Percentiles rank a stretch among this genome's conserved stretches.
Conservation (phyloP, 2,888 invertebrate species). For the Cantharis flavilabris region DNA sequence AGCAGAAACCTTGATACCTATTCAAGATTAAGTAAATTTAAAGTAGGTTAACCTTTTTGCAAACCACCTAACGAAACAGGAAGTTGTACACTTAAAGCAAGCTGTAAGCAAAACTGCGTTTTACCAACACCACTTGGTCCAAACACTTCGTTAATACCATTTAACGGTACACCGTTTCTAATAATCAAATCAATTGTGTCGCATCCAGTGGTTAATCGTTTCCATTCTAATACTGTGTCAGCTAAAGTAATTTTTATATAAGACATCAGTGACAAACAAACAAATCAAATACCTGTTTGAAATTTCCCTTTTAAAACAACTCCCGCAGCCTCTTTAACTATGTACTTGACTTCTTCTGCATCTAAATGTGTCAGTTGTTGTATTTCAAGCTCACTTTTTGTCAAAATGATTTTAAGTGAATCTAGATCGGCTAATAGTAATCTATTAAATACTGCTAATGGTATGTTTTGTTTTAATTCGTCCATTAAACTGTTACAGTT, state of each 20-base stretch:
- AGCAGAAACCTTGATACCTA: not conserved
- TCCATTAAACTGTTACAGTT: not conserved
- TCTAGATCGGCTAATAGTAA: constrained; percentile 47
- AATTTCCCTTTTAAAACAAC: constrained; percentile 35
- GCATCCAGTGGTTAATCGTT: constrained; percentile 62
- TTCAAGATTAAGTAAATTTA: constrained; percentile 3
- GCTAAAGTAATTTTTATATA: constrained; percentile 30
- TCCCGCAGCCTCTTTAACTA: constrained; percentile 51
- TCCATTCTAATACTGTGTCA: constrained; percentile 36
- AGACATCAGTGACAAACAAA: not conserved
- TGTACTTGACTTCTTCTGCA: constrained; percentile 48
- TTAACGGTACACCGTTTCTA: constrained; percentile 69
- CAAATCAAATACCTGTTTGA: constrained; percentile 23
- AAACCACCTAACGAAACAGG: constrained; percentile 60
- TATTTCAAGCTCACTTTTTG: constrained; percentile 53
- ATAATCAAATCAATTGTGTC: constrained; percentile 62
- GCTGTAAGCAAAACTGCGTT: constrained; percentile 78
- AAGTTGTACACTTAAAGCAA: constrained; percentile 68
- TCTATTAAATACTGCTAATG: not conserved
- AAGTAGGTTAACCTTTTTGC: constrained; percentile 51
- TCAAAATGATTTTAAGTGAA: constrained; percentile 52
- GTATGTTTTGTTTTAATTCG: not conserved
- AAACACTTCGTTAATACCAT: constrained; percentile 76
- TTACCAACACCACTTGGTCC: constrained; percentile 84
- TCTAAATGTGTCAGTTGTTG: constrained; percentile 54